Evolutionary conservation across 2,888 invertebrate species (phyloP).

Genomic region (Lagria hirta): DNA sequence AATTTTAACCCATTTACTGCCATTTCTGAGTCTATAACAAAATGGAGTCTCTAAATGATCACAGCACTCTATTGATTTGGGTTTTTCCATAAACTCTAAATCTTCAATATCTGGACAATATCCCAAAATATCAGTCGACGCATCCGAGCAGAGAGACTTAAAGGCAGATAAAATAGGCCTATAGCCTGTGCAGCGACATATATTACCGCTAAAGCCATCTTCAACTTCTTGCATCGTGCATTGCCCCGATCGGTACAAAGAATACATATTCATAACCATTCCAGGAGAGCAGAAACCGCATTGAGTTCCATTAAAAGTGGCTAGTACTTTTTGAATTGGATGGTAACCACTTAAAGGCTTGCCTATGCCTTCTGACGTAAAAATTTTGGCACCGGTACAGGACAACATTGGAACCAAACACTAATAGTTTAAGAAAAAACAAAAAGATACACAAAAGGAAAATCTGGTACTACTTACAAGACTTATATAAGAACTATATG

Average conservation of each 20-base stretch:
- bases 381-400: conserved; percentile 65
- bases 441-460: no score
- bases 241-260: conserved; percentile 52
- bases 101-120: conserved; percentile 54
- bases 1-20: conserved; percentile 65
- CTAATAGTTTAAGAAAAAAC: conserved; percentile 44
- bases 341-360: conserved; percentile 63
- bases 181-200: conserved; percentile 73
- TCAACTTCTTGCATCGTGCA: conserved; percentile 65
- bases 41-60: conserved; percentile 47
- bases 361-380: conserved; percentile 73
- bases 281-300: conserved; percentile 75
- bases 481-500: no score
- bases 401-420: conserved; percentile 58
- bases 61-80: conserved; percentile 36
- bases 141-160: conserved; percentile 61
- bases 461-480: no score
- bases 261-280: conserved; percentile 77
- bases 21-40: no score
- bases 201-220: conserved; percentile 69
- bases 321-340: conserved; percentile 61
- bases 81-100: conserved; percentile 35
- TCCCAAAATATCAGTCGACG: conserved; percentile 46
- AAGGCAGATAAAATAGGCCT: conserved; percentile 66
- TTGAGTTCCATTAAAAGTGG: conserved; percentile 65